Conservation (phyloP, 2,888 invertebrate species). For the Caenorhabditis doughertyi region DNA sequence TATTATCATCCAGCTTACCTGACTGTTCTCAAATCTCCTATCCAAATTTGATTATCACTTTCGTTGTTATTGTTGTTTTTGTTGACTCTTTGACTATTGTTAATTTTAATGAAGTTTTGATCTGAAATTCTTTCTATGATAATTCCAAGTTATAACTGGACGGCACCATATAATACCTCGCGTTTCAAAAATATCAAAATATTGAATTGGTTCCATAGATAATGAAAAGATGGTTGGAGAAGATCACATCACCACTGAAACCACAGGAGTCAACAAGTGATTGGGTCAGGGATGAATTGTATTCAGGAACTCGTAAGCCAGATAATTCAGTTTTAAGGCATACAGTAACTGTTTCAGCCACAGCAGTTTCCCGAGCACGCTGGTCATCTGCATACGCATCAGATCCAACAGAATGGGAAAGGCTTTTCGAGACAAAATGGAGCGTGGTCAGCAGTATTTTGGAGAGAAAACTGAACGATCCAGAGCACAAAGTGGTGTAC, state of each 20-base stretch:
- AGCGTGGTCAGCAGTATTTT: conserved; percentile 54
- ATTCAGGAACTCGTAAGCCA: conserved; percentile 49
- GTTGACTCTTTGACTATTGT: conserved; percentile 21
- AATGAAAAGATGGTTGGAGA: conserved; percentile 60
- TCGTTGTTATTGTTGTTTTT: conserved; percentile 5
- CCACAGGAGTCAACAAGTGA: conserved; percentile 49
- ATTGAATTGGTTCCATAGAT: neutral
- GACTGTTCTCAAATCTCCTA: conserved; percentile 23
- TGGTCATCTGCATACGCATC: conserved; percentile 78
- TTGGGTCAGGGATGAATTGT: conserved; percentile 54
- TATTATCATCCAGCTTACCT: conserved; percentile 75
- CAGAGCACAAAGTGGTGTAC: conserved; percentile 68
- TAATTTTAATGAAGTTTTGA: neutral
- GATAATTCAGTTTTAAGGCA: neutral
- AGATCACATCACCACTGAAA: conserved; percentile 55
- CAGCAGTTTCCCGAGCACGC: conserved; percentile 38
- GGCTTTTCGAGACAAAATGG: conserved; percentile 74
- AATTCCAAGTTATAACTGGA: neutral
- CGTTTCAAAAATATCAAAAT: neutral
- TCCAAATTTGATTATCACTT: conserved; percentile 53
- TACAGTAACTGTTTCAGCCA: conserved; percentile 30
- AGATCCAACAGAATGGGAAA: conserved; percentile 80
- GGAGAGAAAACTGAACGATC: conserved; percentile 65
- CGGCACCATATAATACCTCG: neutral
- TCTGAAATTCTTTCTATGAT: neutral